These are phyloP conservation scores for Rhopalosiphum maidis DNA, from an alignment of 1,140 invertebrate species.

Conservation along the genomic window DNA sequence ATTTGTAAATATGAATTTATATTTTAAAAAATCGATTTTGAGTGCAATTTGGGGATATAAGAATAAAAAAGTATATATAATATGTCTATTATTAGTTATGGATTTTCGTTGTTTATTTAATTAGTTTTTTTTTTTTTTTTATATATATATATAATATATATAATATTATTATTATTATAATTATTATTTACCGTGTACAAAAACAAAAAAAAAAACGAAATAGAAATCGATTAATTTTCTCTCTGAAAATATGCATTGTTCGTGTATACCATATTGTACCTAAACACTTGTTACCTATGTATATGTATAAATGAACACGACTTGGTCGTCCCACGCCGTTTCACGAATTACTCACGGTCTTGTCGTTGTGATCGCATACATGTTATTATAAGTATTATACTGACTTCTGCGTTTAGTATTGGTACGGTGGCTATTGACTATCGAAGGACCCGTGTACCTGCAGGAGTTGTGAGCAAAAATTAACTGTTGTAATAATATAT, in stretches of 20 bases:
- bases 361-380: too few species aligned
- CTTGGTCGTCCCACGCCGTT: not conserved
- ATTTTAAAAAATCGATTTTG: constrained; percentile 43
- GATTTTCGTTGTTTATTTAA: constrained; percentile 45
- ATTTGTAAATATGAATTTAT: constrained; percentile 40
- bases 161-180: constrained; percentile 27
- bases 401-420: too few species aligned
- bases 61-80: constrained; percentile 14
- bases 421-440: too few species aligned
- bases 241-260: constrained; percentile 10
- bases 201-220: constrained; percentile 41
- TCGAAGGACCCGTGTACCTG: too few species aligned
- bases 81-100: constrained; percentile 46
- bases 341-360: not conserved
- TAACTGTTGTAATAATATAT: too few species aligned
- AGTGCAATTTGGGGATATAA: constrained; percentile 52
- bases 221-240: constrained; percentile 23
- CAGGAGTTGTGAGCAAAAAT: too few species aligned
- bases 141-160: constrained; percentile 12
- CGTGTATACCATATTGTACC: not conserved
- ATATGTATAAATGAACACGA: not conserved
- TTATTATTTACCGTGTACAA: constrained; percentile 39
- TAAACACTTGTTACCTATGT: not conserved
- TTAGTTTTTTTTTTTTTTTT: constrained; percentile 38
- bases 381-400: too few species aligned